Conservation (phyloP, 2,113 vertebrate species). For the Lepisosteus osseus region DNA sequence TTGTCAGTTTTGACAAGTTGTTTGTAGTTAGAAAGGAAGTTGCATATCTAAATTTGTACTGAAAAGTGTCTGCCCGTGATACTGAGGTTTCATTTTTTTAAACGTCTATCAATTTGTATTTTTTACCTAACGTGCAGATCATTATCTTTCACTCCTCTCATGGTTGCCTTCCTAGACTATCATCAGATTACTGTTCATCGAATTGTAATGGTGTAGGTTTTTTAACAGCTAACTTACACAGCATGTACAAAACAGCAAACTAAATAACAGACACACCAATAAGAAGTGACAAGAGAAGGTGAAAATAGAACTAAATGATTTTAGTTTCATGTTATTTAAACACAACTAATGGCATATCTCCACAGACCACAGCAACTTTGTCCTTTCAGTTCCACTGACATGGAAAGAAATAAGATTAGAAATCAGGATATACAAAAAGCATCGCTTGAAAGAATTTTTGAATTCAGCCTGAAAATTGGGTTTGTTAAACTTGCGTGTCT, state of each 20-base stretch:
- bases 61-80: slow-evolving; percentile 18
- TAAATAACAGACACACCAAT: slow-evolving; percentile 13
- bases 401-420: slow-evolving; percentile 22
- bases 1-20: neutral
- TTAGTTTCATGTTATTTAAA: slow-evolving; percentile 19
- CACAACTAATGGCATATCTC: slow-evolving; percentile 11
- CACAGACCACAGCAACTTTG: neutral
- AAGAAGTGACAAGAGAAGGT: slow-evolving; percentile 19
- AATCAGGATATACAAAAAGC: slow-evolving; percentile 14
- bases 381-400: slow-evolving; percentile 9
- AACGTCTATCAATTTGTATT: slow-evolving; percentile 27
- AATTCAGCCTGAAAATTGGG: slow-evolving; percentile 13
- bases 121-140: slow-evolving; percentile 27
- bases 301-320: slow-evolving; percentile 16
- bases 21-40: slow-evolving; percentile 12
- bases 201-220: slow-evolving; percentile 22
- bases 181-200: slow-evolving; percentile 26
- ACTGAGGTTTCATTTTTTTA: slow-evolving; percentile 27
- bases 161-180: slow-evolving; percentile 14
- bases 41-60: slow-evolving; percentile 21
- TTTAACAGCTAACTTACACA: neutral
- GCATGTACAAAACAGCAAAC: neutral
- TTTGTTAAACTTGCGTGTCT: slow-evolving; percentile 8
- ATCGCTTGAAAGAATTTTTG: slow-evolving; percentile 8
- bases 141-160: slow-evolving; percentile 21